Percentiles rank a stretch among this genome's conserved stretches.
phyloP scores from a whole-genome alignment of 1,140 invertebrate genomes.

The Danaus plexippus region DNA sequence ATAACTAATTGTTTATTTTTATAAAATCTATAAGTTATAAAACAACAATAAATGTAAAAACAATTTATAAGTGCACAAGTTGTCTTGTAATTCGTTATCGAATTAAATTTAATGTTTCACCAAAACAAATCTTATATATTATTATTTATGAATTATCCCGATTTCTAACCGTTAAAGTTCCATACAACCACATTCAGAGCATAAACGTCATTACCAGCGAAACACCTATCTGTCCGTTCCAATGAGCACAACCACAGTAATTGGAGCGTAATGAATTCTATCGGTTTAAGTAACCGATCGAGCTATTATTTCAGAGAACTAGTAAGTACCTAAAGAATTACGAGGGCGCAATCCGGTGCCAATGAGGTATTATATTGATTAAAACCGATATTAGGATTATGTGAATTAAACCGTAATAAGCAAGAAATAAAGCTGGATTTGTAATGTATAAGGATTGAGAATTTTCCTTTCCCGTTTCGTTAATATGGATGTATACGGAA shows the following conservation, averaged over 20 bases:
- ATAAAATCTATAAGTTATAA: no score
- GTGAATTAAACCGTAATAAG: no score
- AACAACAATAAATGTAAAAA: no score
- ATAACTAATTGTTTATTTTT: no score
- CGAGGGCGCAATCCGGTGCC: slow-evolving; percentile 7
- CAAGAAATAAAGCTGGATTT: no score
- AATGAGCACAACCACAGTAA: slow-evolving; percentile 25
- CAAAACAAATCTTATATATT: no score
- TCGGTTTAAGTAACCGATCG: slow-evolving; percentile 31
- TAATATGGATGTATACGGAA: no score
- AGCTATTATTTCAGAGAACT: slow-evolving; percentile 19
- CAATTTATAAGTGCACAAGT: no score
- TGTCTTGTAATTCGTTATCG: no score
- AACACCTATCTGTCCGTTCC: slow-evolving; percentile 30
- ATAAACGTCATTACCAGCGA: slow-evolving; percentile 21
- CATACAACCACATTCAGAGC: slow-evolving; percentile 15
- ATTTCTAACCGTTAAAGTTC: background rate
- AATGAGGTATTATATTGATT: slow-evolving; percentile 13
- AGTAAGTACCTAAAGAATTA: slow-evolving; percentile 14
- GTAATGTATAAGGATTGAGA: no score
- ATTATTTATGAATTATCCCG: slow-evolving; percentile 20
- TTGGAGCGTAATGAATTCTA: slow-evolving; percentile 32
- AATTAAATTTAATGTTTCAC: no score
- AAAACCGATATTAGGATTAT: background rate
- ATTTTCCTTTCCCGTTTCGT: no score